These are phyloP conservation scores for Drosophila fuyamai DNA, from an alignment of 1,140 invertebrate genomes.

Conservation along the genomic window DNA sequence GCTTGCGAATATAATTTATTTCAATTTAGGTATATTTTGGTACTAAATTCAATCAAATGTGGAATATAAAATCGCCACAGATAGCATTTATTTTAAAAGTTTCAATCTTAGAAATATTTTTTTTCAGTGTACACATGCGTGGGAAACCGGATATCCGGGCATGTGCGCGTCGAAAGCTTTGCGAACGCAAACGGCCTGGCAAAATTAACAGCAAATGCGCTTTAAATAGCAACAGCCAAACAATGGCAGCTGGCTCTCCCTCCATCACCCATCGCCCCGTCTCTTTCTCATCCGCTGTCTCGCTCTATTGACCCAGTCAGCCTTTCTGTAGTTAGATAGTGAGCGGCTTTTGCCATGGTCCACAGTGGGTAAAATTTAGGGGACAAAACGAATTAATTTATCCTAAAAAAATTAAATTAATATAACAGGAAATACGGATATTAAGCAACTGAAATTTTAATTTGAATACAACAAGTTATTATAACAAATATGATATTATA, in stretches of 20 bases:
- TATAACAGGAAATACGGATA: background rate
- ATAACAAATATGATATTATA: too few species aligned
- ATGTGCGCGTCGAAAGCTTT: slow-evolving; percentile 72
- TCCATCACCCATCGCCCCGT: slow-evolving; percentile 17
- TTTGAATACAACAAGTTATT: too few species aligned
- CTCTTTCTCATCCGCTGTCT: slow-evolving; percentile 20
- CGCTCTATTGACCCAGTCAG: slow-evolving; percentile 76
- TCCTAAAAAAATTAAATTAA: background rate
- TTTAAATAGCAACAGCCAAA: slow-evolving; percentile 79
- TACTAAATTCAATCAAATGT: background rate
- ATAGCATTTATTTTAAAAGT: background rate
- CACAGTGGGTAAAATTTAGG: slow-evolving; percentile 1
- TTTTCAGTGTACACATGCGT: slow-evolving; percentile 22
- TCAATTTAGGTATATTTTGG: too few species aligned
- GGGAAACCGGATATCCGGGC: slow-evolving; percentile 70
- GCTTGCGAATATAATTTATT: too few species aligned
- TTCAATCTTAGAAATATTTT: background rate
- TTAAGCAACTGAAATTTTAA: background rate
- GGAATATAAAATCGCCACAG: too few species aligned
- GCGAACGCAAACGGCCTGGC: slow-evolving; percentile 66
- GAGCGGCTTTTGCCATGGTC: slow-evolving; percentile 21
- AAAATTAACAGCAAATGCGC: slow-evolving; percentile 80
- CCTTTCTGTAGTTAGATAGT: slow-evolving; percentile 40
- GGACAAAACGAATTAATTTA: too few species aligned
- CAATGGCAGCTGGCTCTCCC: slow-evolving; percentile 37